Base-by-base conservation (phyloP, 2,113 vertebrate species). In the Larimichthys polyactis region DNA sequence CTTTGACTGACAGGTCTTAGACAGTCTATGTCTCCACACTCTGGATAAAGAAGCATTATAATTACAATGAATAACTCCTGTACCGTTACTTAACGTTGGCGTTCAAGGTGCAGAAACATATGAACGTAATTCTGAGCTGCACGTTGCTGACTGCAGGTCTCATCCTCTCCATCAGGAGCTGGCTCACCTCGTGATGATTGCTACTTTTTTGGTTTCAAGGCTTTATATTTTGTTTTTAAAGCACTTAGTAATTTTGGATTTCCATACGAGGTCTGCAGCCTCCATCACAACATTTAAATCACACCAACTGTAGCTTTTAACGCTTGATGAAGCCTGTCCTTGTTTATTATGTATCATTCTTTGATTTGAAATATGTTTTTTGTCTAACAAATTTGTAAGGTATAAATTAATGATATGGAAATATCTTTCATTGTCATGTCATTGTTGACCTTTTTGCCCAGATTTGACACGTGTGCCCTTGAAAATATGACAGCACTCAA, bases 321-420 rank as follows among this genome's bases (percentile, higher is more conserved):
- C 43, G 55, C 20, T 51, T 24, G n/a, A 78, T 60, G 43, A 52
- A 52, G 24, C 14, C 6, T 76, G 78, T 29, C 67, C 54, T 71
- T 62, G 46, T 75, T 78, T 55, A 36, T 46, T 20, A 65, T 59
- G 43, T 43, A 32, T 83, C 17, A 58, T 69, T 58, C 22, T 62
- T 5, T 11, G 29, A 36, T 43, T n/a, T 52, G 0, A 36, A 48
- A 46, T 24, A 4, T 0, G 6, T 40, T 78, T 51, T 77, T 22
- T 49, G 19, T 60, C 3, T 4, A 48, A 75, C 11, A 65, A 54
- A 63, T 52, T 3, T 24, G 15, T 14, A 11, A 64, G 43, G n/a
- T 44, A 19, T 19, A 16, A 20, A 64, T 12, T 0, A 22, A 52
- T 20, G 4, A 29, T 5, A 11, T 3, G 29, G 16, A 55, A 48